Percentiles rank a stretch among this genome's conserved stretches.
Conservation (phyloP, 2,888 invertebrate genomes). For the Anaspis maculata region DNA sequence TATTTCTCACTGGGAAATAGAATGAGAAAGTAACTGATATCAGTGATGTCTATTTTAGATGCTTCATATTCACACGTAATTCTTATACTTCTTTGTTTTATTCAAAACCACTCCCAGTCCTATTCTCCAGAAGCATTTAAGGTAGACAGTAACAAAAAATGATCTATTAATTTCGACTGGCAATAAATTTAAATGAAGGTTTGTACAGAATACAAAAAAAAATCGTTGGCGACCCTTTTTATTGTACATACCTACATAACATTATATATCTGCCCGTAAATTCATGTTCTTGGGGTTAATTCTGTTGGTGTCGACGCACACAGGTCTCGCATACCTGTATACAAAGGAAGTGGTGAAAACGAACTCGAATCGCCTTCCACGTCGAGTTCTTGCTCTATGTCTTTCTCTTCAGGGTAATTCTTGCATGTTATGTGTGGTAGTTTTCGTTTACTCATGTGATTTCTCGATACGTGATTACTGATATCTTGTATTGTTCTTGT, state of each 20-base stretch:
- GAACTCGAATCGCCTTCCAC: conserved; percentile 42
- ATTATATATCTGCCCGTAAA: not conserved
- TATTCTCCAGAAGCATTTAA: too few relatives aligned
- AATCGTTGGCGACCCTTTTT: conserved; percentile 8
- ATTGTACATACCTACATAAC: not conserved
- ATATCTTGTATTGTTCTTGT: too few relatives aligned
- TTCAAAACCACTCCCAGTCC: too few relatives aligned
- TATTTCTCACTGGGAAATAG: too few relatives aligned
- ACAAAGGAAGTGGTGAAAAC: conserved; percentile 48
- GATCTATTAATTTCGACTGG: too few relatives aligned
- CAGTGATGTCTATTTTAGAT: too few relatives aligned
- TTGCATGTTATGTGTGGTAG: not conserved
- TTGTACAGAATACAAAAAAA: conserved; percentile 1
- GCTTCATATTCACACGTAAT: too few relatives aligned
- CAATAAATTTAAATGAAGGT: not conserved
- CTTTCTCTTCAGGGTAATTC: conserved; percentile 42
- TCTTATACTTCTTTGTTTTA: too few relatives aligned
- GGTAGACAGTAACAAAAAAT: too few relatives aligned
- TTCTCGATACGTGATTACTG: conserved; percentile 3
- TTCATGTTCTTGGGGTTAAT: too few relatives aligned
- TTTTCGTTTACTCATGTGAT: conserved; percentile 2
- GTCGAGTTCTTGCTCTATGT: conserved; percentile 42
- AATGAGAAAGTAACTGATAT: too few relatives aligned
- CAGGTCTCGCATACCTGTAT: conserved; percentile 64
- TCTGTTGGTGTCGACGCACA: too few relatives aligned